Percentiles rank a stretch among this genome's conserved stretches.
Conservation (phyloP, 2,888 invertebrate genomes). For the Craniophora ligustri region DNA sequence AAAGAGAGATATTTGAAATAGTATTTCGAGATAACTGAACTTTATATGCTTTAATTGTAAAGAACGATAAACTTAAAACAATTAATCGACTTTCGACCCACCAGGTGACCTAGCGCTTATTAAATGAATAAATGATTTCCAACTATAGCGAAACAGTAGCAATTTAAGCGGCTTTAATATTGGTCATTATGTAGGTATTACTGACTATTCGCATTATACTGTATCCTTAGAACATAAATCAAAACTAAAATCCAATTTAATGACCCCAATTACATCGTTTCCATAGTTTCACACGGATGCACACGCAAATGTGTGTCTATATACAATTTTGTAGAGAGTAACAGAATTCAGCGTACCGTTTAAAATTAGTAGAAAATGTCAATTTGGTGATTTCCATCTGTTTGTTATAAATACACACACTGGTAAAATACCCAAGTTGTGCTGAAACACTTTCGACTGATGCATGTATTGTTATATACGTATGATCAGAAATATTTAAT, state of each 20-base stretch:
- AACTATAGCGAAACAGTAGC: too few relatives aligned
- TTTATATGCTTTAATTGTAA: too few relatives aligned
- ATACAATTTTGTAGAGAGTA: slow-evolving; percentile 36
- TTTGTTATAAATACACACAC: neutral
- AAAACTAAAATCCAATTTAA: slow-evolving; percentile 7
- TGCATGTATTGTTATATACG: neutral
- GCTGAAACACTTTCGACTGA: neutral
- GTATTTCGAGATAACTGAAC: too few relatives aligned
- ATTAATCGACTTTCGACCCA: too few relatives aligned
- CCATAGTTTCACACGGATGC: slow-evolving; percentile 41
- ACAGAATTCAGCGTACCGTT: slow-evolving; percentile 20
- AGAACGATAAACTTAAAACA: too few relatives aligned
- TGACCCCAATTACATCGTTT: slow-evolving; percentile 29
- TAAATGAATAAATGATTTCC: too few relatives aligned
- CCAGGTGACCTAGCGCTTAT: too few relatives aligned
- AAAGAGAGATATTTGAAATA: too few relatives aligned
- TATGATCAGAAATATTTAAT: neutral
- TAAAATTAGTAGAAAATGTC: slow-evolving; percentile 22
- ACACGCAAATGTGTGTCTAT: slow-evolving; percentile 31
- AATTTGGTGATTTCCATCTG: slow-evolving; percentile 7
- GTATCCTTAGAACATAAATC: neutral
- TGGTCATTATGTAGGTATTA: too few relatives aligned
- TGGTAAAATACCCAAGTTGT: too few relatives aligned
- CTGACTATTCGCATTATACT: neutral
- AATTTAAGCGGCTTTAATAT: neutral